Base-by-base conservation (phyloP, 2,113 vertebrate genomes). In the Ammodytes marinus region DNA sequence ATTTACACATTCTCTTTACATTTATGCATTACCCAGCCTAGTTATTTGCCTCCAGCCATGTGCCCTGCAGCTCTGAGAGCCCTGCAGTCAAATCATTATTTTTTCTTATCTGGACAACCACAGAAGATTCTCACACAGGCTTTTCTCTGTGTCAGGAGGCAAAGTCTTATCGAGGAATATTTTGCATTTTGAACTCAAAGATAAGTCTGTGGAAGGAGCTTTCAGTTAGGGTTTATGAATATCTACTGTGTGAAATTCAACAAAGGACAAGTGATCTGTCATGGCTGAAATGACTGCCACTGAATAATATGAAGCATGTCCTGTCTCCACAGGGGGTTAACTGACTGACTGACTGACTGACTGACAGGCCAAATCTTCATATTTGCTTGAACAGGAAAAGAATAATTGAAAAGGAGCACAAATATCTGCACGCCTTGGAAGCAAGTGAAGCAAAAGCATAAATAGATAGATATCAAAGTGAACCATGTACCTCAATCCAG, bases 401-500 rank as follows among this genome's bases (percentile, higher is more conserved):
- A 6, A 10, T n/a, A n/a, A 60, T 8, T 52, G 13, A 75, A 11
- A 42, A 67, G 19, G 6, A 15, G 27, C 59, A 55, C 13, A 59
- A 47, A n/a, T 3, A 42, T 7, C 27, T 14, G 27, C 27, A 53
- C 10, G 3, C 50, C 11, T 66, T 17, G 39, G 15, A 19, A n/a
- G 71, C 6, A 60, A 66, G 63, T 52, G 8, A 37, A 45, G 12
- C 1, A 8, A 11, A n/a, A 10, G 15, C 49, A 11, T 15, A 54
- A 11, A 14, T 7, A 17, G 4, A 6, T 6, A 35, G 4, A 58
- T 14, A 52, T 72, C 4, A 40, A 52, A 46, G 12, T 79, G n/a
- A 68, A 52, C 10, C 14, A 52, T 46, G 72, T 92, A 98, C 98
- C 97, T 99, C 96, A 50, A 99, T 92, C 98, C 98, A 98, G 70